Evolutionary conservation across 2,797 vertebrate species (phyloP).

Genomic region (Falco naumanni): DNA sequence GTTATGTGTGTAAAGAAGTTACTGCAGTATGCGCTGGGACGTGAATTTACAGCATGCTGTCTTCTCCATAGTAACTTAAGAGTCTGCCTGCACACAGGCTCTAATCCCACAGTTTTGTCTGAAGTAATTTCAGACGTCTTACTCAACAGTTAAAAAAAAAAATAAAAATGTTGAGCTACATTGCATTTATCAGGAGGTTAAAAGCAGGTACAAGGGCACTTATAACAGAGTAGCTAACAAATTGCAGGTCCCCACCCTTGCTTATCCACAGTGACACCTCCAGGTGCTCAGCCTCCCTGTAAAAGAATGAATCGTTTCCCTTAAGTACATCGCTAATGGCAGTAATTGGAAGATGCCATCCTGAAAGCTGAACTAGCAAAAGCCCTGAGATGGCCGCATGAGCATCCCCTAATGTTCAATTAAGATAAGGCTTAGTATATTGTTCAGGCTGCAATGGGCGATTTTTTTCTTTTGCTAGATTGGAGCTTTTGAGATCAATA

Average conservation of each 20-base stretch:
- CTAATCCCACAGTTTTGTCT: neutral
- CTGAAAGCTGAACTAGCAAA: conserved; percentile 55
- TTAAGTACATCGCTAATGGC: conserved; percentile 20
- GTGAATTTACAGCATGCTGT: neutral
- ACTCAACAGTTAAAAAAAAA: neutral
- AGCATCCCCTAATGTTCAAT: conserved; percentile 55
- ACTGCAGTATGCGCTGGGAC: neutral
- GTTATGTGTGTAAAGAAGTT: neutral
- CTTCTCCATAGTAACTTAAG: neutral
- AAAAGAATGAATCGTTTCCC: conserved; percentile 5
- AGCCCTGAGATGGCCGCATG: neutral
- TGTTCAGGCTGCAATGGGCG: conserved; percentile 5
- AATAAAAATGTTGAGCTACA: neutral
- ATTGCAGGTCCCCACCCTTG: neutral
- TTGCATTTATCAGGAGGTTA: neutral
- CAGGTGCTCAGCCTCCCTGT: neutral
- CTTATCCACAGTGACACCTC: neutral
- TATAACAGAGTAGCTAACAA: neutral
- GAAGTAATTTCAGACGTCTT: neutral
- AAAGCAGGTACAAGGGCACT: conserved; percentile 22
- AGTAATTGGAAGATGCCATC: conserved; percentile 45
- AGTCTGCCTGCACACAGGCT: neutral
- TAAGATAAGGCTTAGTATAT: conserved; percentile 56
- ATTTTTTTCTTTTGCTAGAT: neutral
- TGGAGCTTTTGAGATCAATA: conserved; percentile 50